These are phyloP conservation scores for Papilio elwesi DNA, from an alignment of 2,888 invertebrate genomes.

Conservation along the genomic window DNA sequence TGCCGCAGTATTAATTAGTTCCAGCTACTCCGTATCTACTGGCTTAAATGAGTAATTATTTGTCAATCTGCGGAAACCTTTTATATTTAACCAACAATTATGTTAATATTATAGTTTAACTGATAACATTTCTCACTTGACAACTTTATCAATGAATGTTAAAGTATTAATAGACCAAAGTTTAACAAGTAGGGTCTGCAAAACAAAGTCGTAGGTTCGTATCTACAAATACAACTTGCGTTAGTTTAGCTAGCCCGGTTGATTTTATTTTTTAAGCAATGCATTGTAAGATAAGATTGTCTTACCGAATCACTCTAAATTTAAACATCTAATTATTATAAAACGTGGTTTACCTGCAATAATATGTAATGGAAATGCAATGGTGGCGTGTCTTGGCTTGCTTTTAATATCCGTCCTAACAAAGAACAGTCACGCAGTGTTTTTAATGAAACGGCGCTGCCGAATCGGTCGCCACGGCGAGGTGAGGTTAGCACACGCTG, in stretches of 20 bases:
- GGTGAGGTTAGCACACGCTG: conserved; percentile 42
- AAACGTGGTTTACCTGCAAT: not conserved
- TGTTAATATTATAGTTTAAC: not conserved
- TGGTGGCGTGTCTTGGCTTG: conserved; percentile 6
- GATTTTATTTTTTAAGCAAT: too few species aligned
- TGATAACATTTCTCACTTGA: not conserved
- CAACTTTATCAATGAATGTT: not conserved
- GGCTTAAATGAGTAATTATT: conserved; percentile 17
- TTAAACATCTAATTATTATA: too few species aligned
- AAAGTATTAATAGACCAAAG: not conserved
- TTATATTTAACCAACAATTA: not conserved
- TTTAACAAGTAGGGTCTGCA: not conserved
- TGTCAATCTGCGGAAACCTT: not conserved
- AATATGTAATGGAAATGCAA: not conserved
- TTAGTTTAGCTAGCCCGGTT: too few species aligned
- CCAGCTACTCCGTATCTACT: not conserved
- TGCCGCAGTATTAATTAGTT: conserved; percentile 35
- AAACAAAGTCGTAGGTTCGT: not conserved
- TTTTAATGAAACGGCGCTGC: conserved; percentile 47
- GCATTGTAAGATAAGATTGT: too few species aligned
- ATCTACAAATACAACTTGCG: too few species aligned
- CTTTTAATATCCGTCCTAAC: conserved; percentile 46
- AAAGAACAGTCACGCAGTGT: conserved; percentile 50
- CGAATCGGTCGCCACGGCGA: conserved; percentile 40
- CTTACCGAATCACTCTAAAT: too few species aligned